Base-by-base conservation (phyloP, 2,888 invertebrate genomes). In the Rutpela maculata region DNA sequence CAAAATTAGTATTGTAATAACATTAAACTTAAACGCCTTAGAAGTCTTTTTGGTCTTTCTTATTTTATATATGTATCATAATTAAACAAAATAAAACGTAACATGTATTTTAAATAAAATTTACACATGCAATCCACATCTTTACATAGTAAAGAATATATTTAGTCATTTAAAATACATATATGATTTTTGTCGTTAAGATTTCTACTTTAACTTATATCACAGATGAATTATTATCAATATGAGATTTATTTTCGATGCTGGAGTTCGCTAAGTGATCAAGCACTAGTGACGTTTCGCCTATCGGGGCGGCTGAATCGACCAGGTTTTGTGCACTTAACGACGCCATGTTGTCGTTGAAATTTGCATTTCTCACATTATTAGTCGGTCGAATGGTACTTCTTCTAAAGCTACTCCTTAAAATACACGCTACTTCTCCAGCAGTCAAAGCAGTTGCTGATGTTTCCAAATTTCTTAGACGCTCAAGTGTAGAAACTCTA, bases 261-360 rank as follows among this genome's bases (percentile, higher is more conserved):
- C 82, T 85, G 71, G 81, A 78, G 75, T 83, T 84, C 68, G 85
- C 81, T 79, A 87, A 83, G 66, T 85, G 85, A 26, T 88, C 88
- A 78, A 89, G 79, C 75, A 89, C 89, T 73, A 90, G 82, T 5
- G 90, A 90, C 55, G 90, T 90, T 81, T 90, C 88, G 0, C 89
- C 90, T n/a, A 93, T 93, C 0, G 93, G 93, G 50, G 92, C 93
- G 0, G 91, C 93, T 0, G 91, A 92, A 31, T 93, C 91, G 5
- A 93, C 92, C 80, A 93, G 88, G 69, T 92, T 92, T 83, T 93
- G 93, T 63, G 92, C 92, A 82, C 93, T 93, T 86, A 86, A 90
- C 87, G 86, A 93, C 87, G 83, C 91, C 26, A 82, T 84, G 75
- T 83, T 83, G 7, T 85, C 86, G 19, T 77, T 82, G 71, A 84